Conservation (phyloP, 2,797 vertebrate genomes). For the Myotis myotis region DNA sequence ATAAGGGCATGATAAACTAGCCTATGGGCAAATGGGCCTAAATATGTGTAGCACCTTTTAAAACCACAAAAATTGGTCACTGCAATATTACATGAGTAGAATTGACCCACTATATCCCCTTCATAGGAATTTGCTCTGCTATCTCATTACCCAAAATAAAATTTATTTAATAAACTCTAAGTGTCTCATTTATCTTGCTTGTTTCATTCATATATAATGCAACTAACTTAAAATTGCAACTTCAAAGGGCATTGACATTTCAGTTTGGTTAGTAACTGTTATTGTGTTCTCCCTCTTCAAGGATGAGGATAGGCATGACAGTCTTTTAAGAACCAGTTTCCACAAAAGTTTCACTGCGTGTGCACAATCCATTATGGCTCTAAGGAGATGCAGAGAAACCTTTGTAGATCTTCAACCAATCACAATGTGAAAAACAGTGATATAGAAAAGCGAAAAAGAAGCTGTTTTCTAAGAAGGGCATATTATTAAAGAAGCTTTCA, state of each 20-base stretch:
- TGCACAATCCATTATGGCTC: neutral
- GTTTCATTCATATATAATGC: neutral
- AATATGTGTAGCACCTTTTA: neutral
- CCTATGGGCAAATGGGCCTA: neutral
- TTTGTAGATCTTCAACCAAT: neutral
- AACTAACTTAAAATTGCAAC: neutral
- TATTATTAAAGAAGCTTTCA: neutral
- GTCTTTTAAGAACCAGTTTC: neutral
- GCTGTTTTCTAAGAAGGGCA: neutral
- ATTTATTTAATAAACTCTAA: neutral
- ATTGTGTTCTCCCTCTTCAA: neutral
- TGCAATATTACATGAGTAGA: neutral
- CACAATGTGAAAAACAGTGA: neutral
- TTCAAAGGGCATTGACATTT: neutral
- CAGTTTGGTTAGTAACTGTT: neutral
- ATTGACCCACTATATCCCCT: neutral
- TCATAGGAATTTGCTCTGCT: neutral
- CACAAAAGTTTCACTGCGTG: neutral
- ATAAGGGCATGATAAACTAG: neutral
- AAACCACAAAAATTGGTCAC: neutral
- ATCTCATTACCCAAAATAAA: neutral
- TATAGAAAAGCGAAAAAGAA: neutral
- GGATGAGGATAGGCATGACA: neutral
- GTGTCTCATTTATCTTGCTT: neutral
- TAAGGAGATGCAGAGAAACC: neutral